Evolutionary conservation across 2,113 vertebrate species (phyloP), one percentile per base, ranked within the genome.

Genomic region (Motacilla alba): DNA sequence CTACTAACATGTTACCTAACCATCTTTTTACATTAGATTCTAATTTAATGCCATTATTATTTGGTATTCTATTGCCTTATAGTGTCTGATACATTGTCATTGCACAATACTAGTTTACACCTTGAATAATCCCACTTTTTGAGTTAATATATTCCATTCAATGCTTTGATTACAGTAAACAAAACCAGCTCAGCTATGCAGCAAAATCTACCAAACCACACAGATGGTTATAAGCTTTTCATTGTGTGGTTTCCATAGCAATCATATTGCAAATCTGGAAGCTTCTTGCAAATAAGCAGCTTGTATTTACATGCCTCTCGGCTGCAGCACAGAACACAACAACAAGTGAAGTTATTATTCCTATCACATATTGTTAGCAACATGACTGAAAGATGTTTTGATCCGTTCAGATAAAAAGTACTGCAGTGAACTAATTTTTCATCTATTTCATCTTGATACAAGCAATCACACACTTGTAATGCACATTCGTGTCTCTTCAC

Each of bases 171-270:
- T 98, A 98, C 96, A 97, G 97, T 98, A 98, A 98, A 98, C 97
- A 98, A 98, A 98, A 98, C 82, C 97, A 98, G 97, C 94, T 98
- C 97, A 98, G 94, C 96, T 98, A 97, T 97, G 95, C 96, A 96
- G 96, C 94, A 97, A 94, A 98, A 98, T 97, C 96, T 93, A 97
- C 96, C 97, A 98, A 98, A 92, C 93, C 94, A 97, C 97, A 98
- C 98, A 98, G 98, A 98, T 98, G 98, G 98, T 97, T 98, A 93
- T 97, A 97, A 92, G 96, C 94, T 97, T 98, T 98, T 98, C 98
- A 98, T 98, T 98, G 98, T 97, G 97, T 97, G 96, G 98, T 98
- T 98, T 98, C 98, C 98, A 98, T 98, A 98, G 98, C 97, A 98
- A 98, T 98, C 97, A 98, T 98, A 98, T 85, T 97, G 97, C 96